Evolutionary conservation across 2,888 invertebrate genomes (phyloP).

Genomic region (Phaonia tiefii): DNA sequence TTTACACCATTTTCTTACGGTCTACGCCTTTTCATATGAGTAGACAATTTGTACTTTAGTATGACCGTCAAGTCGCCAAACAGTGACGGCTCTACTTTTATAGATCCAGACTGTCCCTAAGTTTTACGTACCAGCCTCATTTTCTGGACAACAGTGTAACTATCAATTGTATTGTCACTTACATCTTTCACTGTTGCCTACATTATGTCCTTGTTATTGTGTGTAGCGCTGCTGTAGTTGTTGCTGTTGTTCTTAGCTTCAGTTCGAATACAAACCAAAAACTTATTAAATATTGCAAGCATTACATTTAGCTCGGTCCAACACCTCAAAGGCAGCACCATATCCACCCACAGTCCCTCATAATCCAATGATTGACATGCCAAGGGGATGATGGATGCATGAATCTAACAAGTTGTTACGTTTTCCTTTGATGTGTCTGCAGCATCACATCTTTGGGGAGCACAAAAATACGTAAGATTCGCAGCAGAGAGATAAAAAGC

Average conservation of each 20-base stretch:
- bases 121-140: too few species aligned
- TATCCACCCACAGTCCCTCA: background rate
- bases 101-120: too few species aligned
- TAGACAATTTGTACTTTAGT: too few species aligned
- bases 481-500: slow-evolving; percentile 13
- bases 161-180: too few species aligned
- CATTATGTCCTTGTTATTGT: too few species aligned
- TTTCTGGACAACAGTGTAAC: too few species aligned
- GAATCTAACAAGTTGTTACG: slow-evolving; percentile 40
- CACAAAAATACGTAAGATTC: too few species aligned
- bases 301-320: slow-evolving; percentile 28
- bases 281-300: slow-evolving; percentile 48
- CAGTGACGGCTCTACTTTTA: too few species aligned
- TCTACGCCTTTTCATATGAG: too few species aligned
- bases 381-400: background rate
- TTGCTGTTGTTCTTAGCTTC: background rate
- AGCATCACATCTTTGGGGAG: slow-evolving; percentile 47
- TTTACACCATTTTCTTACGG: too few species aligned
- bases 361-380: background rate
- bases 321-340: background rate
- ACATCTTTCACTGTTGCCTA: too few species aligned
- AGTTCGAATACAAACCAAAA: slow-evolving; percentile 52
- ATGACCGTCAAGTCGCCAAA: too few species aligned
- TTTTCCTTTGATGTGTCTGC: slow-evolving; percentile 59
- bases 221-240: background rate